These are phyloP conservation scores for Belonocnema kinseyi DNA, from an alignment of 1,140 invertebrate species.

Conservation along the genomic window DNA sequence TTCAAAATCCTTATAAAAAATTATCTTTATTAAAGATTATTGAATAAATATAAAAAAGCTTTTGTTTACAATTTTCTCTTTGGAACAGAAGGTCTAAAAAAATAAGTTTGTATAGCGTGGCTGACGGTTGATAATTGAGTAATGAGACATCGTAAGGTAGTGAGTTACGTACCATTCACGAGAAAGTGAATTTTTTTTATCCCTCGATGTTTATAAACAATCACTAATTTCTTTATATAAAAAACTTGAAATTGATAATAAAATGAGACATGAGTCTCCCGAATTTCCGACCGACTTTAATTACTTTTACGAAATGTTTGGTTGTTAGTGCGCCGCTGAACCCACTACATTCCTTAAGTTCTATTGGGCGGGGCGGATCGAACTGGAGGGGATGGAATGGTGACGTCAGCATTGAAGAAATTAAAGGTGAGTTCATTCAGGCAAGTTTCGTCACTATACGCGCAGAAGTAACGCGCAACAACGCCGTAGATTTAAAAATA, in stretches of 20 bases:
- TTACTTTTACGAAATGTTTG: conserved; percentile 40
- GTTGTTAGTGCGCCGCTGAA: conserved; percentile 47
- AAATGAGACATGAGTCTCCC: conserved; percentile 13
- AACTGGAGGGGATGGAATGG: conserved; percentile 57
- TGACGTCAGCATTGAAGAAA: not conserved
- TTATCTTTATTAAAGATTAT: too few relatives aligned
- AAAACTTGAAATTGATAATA: conserved; percentile 31
- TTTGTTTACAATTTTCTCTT: conserved; percentile 6
- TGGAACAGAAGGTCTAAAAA: conserved; percentile 3
- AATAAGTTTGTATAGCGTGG: not conserved
- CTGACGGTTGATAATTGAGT: not conserved
- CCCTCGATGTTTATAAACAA: conserved; percentile 40
- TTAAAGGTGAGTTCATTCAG: conserved; percentile 34
- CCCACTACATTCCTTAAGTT: conserved; percentile 46
- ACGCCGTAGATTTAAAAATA: not conserved
- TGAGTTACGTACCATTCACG: conserved; percentile 19
- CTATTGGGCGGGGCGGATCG: conserved; percentile 66
- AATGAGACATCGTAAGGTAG: conserved; percentile 1
- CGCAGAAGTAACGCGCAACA: conserved; percentile 9
- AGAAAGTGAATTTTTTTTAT: not conserved
- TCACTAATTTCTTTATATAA: conserved; percentile 38
- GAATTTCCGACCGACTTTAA: not conserved
- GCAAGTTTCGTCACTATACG: not conserved
- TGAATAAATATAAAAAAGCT: not conserved
- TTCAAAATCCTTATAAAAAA: too few relatives aligned